Conservation (phyloP, 2,797 vertebrate genomes). For the Rhincodon typus region DNA sequence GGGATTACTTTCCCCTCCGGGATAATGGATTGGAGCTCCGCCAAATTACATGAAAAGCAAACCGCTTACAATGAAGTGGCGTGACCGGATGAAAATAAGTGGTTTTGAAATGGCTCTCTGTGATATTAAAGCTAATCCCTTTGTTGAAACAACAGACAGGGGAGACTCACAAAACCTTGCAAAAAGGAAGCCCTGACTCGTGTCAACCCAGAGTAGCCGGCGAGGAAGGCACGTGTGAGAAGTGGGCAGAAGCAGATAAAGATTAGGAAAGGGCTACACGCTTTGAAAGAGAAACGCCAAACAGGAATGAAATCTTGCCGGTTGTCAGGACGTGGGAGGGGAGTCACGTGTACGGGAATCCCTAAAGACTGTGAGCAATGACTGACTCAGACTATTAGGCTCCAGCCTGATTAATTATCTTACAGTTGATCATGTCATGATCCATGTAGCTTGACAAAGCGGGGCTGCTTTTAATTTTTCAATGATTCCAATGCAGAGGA, state of each 20-base stretch:
- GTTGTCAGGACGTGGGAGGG: not conserved
- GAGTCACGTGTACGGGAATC: not conserved
- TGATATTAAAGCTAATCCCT: conserved; percentile 28
- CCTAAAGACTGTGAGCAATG: not conserved
- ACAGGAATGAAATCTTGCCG: not conserved
- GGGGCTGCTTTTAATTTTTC: not conserved
- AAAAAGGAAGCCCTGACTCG: not conserved
- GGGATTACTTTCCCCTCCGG: not conserved
- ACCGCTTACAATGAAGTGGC: not conserved
- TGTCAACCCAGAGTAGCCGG: no score
- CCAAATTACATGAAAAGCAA: not conserved
- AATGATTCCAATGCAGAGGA: not conserved
- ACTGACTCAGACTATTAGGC: not conserved
- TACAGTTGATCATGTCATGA: not conserved
- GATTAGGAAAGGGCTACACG: not conserved
- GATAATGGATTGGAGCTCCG: not conserved
- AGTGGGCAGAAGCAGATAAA: not conserved
- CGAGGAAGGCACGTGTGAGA: not conserved
- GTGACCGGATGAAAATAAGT: not conserved
- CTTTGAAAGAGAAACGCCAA: not conserved
- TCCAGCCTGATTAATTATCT: not conserved
- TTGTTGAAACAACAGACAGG: not conserved
- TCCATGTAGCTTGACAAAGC: not conserved
- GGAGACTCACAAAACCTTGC: not conserved
- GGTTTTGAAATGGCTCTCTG: conserved; percentile 13